phyloP scores from a whole-genome alignment of 2,113 vertebrate genomes.

The pig (Sus scrofa) region DNA sequence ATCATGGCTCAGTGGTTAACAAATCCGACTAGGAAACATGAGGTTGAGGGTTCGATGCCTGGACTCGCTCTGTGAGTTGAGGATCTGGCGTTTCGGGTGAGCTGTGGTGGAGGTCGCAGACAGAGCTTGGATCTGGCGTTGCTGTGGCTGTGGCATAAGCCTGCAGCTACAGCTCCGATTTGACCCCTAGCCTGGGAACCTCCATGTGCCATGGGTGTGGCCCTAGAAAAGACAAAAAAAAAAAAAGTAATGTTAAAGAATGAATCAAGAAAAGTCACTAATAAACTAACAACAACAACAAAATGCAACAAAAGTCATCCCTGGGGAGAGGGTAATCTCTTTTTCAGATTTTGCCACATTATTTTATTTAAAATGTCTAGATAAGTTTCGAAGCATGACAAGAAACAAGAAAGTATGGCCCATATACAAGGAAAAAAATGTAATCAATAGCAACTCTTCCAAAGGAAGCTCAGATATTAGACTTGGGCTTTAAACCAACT shows the following conservation, averaged over 20 bases:
- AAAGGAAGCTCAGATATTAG: background rate
- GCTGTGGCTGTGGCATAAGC: too few species aligned
- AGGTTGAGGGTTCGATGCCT: too few species aligned
- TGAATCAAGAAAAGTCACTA: background rate
- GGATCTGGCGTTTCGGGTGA: too few species aligned
- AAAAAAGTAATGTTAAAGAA: background rate
- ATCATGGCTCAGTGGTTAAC: too few species aligned
- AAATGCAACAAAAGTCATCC: background rate
- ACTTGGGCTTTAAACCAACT: background rate
- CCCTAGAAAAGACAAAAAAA: too few species aligned
- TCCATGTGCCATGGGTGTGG: too few species aligned
- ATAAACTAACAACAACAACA: background rate
- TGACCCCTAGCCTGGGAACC: too few species aligned
- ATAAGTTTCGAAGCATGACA: background rate
- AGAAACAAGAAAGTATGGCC: background rate
- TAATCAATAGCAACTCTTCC: background rate
- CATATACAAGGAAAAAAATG: background rate
- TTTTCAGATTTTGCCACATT: background rate
- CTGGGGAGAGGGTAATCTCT: background rate
- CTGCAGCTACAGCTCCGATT: too few species aligned
- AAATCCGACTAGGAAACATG: too few species aligned
- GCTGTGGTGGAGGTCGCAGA: too few species aligned
- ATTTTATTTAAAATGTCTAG: constrained; percentile 30
- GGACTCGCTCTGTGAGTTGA: too few species aligned
- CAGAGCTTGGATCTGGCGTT: too few species aligned